A percentile compares a stretch with the other conserved stretches of the same genome.
Conservation (phyloP, 2,888 invertebrate genomes). For the Timandra comae region DNA sequence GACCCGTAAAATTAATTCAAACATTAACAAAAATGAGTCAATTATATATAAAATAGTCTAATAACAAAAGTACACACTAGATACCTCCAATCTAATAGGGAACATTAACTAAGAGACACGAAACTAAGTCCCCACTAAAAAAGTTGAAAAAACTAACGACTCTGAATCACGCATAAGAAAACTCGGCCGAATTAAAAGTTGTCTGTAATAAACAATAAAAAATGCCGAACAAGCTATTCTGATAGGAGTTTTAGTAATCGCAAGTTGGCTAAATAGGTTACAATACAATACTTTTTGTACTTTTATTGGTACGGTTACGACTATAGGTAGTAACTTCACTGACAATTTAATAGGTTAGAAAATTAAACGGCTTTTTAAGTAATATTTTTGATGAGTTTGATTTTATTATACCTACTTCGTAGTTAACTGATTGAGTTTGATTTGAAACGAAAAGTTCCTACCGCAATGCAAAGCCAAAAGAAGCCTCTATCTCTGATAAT, state of each 20-base stretch:
- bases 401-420: neutral
- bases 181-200: slow-evolving; percentile 74
- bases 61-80: too few species aligned
- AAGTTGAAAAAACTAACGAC: slow-evolving; percentile 69
- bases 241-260: slow-evolving; percentile 48
- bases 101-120: slow-evolving; percentile 63
- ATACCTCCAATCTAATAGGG: slow-evolving; percentile 42
- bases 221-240: slow-evolving; percentile 56
- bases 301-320: slow-evolving; percentile 17
- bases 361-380: slow-evolving; percentile 15
- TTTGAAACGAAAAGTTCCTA: too few species aligned
- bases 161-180: slow-evolving; percentile 61
- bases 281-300: slow-evolving; percentile 21
- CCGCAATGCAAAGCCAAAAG: too few species aligned
- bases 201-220: slow-evolving; percentile 70
- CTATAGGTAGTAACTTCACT: slow-evolving; percentile 16
- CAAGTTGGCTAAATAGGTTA: slow-evolving; percentile 31
- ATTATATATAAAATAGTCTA: neutral
- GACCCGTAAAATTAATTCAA: too few species aligned
- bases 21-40: too few species aligned
- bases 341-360: slow-evolving; percentile 14
- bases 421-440: too few species aligned
- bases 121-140: slow-evolving; percentile 56
- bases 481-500: too few species aligned
- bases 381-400: too few species aligned